Evolutionary conservation across 2,113 vertebrate species (phyloP).

Genomic region (Hemicordylus capensis): DNA sequence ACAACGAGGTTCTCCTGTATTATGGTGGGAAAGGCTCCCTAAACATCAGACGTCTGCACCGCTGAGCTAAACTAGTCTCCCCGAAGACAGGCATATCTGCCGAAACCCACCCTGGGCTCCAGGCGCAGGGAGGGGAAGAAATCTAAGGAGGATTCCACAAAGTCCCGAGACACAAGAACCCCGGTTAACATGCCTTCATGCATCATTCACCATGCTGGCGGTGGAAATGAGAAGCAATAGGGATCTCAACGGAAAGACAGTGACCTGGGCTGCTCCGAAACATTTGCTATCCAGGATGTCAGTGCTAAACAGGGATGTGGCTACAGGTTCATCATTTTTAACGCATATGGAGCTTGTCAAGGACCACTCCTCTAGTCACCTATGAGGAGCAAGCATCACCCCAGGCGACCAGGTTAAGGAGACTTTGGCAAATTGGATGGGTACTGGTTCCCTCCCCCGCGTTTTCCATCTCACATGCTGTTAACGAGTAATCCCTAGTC

Average conservation of each 20-base stretch:
- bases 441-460: accelerated
- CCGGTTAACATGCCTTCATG: background rate
- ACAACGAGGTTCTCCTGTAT: too few species aligned
- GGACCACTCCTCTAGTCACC: background rate
- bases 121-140: background rate
- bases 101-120: background rate
- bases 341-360: too few species aligned
- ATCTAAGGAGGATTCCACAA: too few species aligned
- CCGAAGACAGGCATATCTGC: background rate
- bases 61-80: background rate
- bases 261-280: background rate
- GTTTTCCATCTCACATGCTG: too few species aligned
- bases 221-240: background rate
- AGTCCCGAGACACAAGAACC: too few species aligned
- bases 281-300: background rate
- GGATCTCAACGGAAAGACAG: background rate
- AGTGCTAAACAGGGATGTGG: background rate
- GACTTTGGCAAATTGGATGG: background rate
- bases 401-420: background rate
- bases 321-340: background rate
- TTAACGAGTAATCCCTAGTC: background rate
- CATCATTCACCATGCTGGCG: background rate
- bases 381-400: background rate
- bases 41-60: background rate
- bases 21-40: background rate